phyloP scores from a whole-genome alignment of 2,888 invertebrate genomes.

The Autographa gamma region DNA sequence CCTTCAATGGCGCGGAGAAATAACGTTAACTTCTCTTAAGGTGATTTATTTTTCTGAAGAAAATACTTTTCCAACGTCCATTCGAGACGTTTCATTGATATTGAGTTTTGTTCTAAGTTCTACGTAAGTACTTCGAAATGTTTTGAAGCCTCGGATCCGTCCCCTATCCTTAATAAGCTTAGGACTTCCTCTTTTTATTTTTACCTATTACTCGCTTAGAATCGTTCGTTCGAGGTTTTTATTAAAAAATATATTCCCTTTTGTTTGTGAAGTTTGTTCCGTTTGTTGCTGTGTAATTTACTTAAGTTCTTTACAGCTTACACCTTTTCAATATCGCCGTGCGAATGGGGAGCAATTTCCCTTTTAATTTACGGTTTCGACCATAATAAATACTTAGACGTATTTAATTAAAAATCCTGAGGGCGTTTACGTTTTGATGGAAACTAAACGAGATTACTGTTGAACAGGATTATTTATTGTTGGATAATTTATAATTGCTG shows the following conservation, averaged over 20 bases:
- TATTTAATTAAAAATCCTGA: slow-evolving; percentile 68
- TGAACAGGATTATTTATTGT: slow-evolving; percentile 41
- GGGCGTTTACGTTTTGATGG: slow-evolving; percentile 58
- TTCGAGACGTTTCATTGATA: slow-evolving; percentile 83
- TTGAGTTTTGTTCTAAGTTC: slow-evolving; percentile 84
- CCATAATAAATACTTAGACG: slow-evolving; percentile 67
- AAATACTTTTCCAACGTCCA: slow-evolving; percentile 79
- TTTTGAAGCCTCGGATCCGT: slow-evolving; percentile 72
- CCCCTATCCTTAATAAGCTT: slow-evolving; percentile 80
- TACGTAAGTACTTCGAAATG: slow-evolving; percentile 78
- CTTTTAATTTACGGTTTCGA: slow-evolving; percentile 66
- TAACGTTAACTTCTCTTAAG: slow-evolving; percentile 79
- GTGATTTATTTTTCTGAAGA: slow-evolving; percentile 84
- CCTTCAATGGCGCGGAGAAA: slow-evolving; percentile 77
- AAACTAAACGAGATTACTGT: slow-evolving; percentile 41
- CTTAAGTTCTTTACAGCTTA: slow-evolving; percentile 68
- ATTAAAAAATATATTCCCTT: slow-evolving; percentile 56
- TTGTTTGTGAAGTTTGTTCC: slow-evolving; percentile 69
- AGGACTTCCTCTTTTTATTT: slow-evolving; percentile 69
- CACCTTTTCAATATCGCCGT: slow-evolving; percentile 67
- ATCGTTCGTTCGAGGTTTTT: slow-evolving; percentile 68
- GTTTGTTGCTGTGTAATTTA: slow-evolving; percentile 77
- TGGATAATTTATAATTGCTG: slow-evolving; percentile 1
- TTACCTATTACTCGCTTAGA: slow-evolving; percentile 74
- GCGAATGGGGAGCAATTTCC: slow-evolving; percentile 52